Conservation (phyloP, 2,113 vertebrate genomes). For the Talpa occidentalis region DNA sequence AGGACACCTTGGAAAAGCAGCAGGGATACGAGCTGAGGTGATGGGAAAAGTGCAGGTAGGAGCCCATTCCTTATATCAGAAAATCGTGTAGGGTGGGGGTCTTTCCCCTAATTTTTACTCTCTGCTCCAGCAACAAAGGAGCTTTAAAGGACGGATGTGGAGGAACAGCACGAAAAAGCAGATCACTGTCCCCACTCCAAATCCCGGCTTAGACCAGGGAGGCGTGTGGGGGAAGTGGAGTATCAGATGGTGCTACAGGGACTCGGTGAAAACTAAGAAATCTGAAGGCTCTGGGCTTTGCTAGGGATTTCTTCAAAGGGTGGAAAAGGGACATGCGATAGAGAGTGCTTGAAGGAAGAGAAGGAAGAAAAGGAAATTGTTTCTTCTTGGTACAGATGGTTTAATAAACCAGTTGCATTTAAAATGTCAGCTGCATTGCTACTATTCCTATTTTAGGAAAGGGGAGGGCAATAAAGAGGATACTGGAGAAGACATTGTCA, state of each 20-base stretch:
- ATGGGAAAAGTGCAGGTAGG: not conserved
- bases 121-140: not conserved
- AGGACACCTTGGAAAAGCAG: not conserved
- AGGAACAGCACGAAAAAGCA: not conserved
- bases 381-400: not conserved
- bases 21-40: not conserved
- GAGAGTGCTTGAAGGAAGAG: not conserved
- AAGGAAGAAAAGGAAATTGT: not conserved
- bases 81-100: not conserved
- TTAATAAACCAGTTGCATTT: conserved; percentile 6
- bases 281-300: not conserved
- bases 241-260: not conserved
- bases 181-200: not conserved
- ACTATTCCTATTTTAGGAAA: conserved; percentile 53
- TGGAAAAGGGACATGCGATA: not conserved
- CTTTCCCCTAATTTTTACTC: not conserved
- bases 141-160: not conserved
- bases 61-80: not conserved
- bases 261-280: not conserved
- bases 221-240: no score
- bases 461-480: not conserved
- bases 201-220: not conserved
- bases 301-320: not conserved
- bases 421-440: not conserved
- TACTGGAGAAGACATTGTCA: not conserved